Evolutionary conservation across 2,888 invertebrate genomes (phyloP).

Genomic region (Synergus gifuensis): DNA sequence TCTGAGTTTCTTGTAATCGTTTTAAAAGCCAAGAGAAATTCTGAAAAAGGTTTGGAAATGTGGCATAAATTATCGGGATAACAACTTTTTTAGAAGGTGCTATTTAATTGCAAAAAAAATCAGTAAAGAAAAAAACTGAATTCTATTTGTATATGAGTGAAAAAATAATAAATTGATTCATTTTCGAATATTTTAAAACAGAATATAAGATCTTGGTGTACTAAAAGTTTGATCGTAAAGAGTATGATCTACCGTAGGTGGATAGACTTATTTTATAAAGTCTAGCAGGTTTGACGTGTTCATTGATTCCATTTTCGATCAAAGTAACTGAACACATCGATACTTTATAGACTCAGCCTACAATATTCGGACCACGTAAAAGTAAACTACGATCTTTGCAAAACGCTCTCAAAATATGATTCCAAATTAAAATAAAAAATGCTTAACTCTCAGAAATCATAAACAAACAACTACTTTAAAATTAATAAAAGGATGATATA

Average conservation of each 20-base stretch:
- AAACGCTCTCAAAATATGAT: neutral
- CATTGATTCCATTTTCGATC: constrained; percentile 66
- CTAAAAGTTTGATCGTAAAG: neutral
- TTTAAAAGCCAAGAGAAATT: constrained; percentile 64
- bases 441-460: neutral
- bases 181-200: neutral
- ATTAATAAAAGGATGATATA: neutral
- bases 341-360: constrained; percentile 52
- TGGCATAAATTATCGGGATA: neutral
- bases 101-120: neutral
- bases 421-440: neutral
- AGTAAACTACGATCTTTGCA: neutral
- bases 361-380: neutral
- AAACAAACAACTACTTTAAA: neutral
- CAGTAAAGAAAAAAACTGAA: neutral
- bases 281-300: constrained; percentile 60
- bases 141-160: too few relatives aligned
- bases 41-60: constrained; percentile 43
- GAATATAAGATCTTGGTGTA: neutral
- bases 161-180: neutral
- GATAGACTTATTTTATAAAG: constrained; percentile 63
- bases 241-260: neutral
- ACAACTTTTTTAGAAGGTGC: neutral
- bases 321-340: constrained; percentile 57
- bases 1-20: constrained; percentile 56